A percentile compares a stretch with the other conserved stretches of the same genome.
phyloP scores from a whole-genome alignment of 2,113 vertebrate genomes.

The Gymnorhina tibicen region DNA sequence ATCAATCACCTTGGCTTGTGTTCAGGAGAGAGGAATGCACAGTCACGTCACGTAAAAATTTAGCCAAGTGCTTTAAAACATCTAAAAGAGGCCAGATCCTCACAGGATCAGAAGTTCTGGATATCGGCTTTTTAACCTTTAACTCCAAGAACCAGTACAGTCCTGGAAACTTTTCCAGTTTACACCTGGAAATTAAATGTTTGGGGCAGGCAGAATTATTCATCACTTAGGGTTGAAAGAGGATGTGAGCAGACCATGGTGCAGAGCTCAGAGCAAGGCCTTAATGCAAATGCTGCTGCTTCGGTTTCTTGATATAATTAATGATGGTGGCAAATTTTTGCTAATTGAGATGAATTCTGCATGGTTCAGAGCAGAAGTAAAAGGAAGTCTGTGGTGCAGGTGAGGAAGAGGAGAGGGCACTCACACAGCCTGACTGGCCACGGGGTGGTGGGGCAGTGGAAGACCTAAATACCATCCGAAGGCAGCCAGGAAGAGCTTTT shows the following conservation, averaged over 20 bases:
- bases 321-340: fast-evolving
- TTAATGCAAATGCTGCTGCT: neutral
- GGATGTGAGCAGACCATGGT: neutral
- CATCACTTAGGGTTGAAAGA: neutral
- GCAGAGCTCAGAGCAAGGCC: neutral
- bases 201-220: fast-evolving
- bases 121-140: neutral
- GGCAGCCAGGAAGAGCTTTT: conserved; percentile 3
- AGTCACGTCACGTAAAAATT: neutral
- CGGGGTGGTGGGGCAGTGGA: neutral
- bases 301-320: neutral
- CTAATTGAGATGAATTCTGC: neutral
- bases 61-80: neutral
- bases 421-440: neutral
- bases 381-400: neutral
- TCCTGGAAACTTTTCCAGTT: neutral
- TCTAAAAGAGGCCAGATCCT: neutral
- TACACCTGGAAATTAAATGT: neutral
- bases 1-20: conserved; percentile 29
- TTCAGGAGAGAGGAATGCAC: neutral
- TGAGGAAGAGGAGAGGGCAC: neutral
- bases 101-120: neutral
- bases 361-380: neutral
- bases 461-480: neutral
- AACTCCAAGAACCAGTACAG: neutral